A percentile compares a stretch with the other conserved stretches of the same genome.
These are phyloP conservation scores for Mystacides longicornis DNA, from an alignment of 2,888 invertebrate genomes.

Conservation along the genomic window DNA sequence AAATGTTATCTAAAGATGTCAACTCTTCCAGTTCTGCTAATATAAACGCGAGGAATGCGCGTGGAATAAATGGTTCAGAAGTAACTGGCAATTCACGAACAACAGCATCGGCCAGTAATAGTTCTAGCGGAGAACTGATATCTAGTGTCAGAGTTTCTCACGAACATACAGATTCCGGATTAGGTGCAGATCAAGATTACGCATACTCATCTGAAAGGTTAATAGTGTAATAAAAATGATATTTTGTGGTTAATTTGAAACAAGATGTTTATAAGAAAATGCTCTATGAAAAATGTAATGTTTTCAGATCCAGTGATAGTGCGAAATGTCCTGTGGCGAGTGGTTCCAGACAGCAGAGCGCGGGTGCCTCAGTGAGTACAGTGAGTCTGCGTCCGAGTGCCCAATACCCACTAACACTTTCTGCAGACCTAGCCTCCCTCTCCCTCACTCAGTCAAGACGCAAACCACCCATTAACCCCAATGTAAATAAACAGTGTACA, in stretches of 20 bases:
- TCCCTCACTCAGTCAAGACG: constrained; percentile 32
- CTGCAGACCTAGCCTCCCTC: constrained; percentile 31
- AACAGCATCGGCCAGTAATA: constrained; percentile 44
- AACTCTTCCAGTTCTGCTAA: constrained; percentile 6
- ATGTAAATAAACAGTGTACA: constrained; percentile 29
- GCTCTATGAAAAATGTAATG: background rate
- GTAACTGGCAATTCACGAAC: constrained; percentile 37
- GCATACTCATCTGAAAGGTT: constrained; percentile 64
- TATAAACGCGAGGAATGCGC: background rate
- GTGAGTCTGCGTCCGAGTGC: constrained; percentile 19
- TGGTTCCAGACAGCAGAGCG: constrained; percentile 28
- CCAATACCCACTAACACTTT: constrained; percentile 27
- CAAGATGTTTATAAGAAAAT: background rate
- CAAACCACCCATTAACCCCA: constrained; percentile 30
- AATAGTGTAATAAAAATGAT: background rate
- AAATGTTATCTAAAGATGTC: constrained; percentile 12
- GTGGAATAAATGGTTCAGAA: constrained; percentile 31
- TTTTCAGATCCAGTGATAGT: constrained; percentile 51
- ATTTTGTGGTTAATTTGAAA: background rate
- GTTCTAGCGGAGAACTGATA: constrained; percentile 47
- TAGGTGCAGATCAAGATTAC: constrained; percentile 70
- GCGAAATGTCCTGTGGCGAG: constrained; percentile 43
- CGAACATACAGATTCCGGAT: constrained; percentile 70
- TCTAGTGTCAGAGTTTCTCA: constrained; percentile 56
- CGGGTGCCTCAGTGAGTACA: constrained; percentile 26